Evolutionary conservation across 2,113 vertebrate species (phyloP).

Genomic region (Coreoperca whiteheadi): DNA sequence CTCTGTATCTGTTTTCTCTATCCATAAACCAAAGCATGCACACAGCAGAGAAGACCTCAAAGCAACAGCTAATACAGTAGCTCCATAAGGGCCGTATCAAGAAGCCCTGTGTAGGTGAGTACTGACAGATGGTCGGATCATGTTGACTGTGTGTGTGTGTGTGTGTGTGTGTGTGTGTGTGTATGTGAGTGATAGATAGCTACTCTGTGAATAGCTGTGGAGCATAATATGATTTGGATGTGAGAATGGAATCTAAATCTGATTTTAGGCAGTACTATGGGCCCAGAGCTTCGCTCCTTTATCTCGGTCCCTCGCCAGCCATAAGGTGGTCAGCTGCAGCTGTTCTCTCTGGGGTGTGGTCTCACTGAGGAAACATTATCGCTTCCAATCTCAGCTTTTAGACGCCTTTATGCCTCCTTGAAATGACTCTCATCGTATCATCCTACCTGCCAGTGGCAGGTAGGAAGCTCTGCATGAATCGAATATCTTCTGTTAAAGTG

Average conservation of each 20-base stretch:
- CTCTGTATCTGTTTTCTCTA: conserved; percentile 21
- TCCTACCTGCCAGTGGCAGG: conserved; percentile 18
- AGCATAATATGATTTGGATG: conserved; percentile 76
- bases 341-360: conserved; percentile 66
- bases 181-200: conserved; percentile 69
- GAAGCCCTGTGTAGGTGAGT: conserved; percentile 59
- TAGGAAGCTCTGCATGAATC: conserved; percentile 10
- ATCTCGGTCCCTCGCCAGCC: conserved; percentile 61
- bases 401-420: conserved; percentile 26
- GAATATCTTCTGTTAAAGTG: conserved; percentile 23
- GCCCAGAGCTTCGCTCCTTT: conserved; percentile 75
- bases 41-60: conserved; percentile 24
- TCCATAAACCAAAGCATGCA: conserved; percentile 7
- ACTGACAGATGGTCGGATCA: conserved; percentile 70
- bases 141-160: conserved; percentile 58
- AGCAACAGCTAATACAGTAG: conserved; percentile 22
- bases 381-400: conserved; percentile 44
- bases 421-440: conserved; percentile 54
- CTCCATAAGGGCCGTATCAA: conserved; percentile 54
- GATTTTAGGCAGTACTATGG: conserved; percentile 68
- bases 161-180: conserved; percentile 59
- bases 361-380: conserved; percentile 63
- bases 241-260: conserved; percentile 78
- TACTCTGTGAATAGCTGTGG: conserved; percentile 68
- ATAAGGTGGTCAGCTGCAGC: conserved; percentile 68